Base-by-base conservation (phyloP, 2,797 vertebrate species). In the Protosalanx chinensis region DNA sequence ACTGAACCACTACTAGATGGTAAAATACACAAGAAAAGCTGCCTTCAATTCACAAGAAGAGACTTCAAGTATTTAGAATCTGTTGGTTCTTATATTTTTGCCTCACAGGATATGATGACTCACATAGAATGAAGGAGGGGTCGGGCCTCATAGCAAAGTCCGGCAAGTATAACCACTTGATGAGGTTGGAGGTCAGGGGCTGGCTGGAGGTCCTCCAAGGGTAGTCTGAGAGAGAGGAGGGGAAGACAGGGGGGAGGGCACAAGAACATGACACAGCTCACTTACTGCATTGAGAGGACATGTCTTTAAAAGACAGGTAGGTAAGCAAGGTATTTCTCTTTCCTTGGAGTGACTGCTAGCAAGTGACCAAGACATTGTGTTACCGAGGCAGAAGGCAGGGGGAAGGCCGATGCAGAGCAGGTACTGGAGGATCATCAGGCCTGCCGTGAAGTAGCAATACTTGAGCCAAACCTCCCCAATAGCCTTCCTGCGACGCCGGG, bases 91-190 rank as follows among this genome's bases (percentile, higher is more conserved):
- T 10, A 18, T 51, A 18, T 51, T 51, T 51, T 13, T 15, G 49
- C 6, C 33, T 32, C 16, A 53, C 0, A 53, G 20, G 15, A 37
- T 4, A 64, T 13, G 3, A 37, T 32, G 6, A 88, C 91, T 91
- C 84, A 92, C 91, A 90, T 67, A 95, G 83, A 59, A 95, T 91
- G 82, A 93, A 93, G 62, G 60, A 83, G 71, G 93, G 88, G 78
- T 93, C 85, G 0, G 90, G 91, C 29, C 67, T 85, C 89, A 91
- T 94, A 72, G 91, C 91, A 66, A 92, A 94, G 85, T 93, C 91
- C 0, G 93, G 92, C 59, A 95, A 82, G 81, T 88, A 94, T 71
- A 95, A 87, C 93, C 91, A 92, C 80, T 95, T 94, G 67, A 93
- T 92, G 63, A 93, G 85, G 81, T 92, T 94, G 35, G 94, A 94